A percentile compares a stretch with the other conserved stretches of the same genome.
These are phyloP conservation scores for Xylophagus ater DNA, from an alignment of 2,888 invertebrate genomes.

Conservation along the genomic window DNA sequence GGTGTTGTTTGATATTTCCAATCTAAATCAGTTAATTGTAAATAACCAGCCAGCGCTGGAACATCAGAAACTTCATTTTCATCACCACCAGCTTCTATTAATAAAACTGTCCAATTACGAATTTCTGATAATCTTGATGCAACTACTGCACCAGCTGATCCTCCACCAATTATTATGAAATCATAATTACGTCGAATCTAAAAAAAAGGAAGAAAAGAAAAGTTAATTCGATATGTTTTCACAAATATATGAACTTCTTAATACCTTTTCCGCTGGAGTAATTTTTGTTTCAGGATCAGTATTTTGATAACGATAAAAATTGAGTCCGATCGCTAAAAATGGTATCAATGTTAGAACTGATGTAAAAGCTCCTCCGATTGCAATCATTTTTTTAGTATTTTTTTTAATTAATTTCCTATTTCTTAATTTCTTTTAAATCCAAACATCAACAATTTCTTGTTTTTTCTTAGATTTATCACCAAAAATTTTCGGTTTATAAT, in stretches of 20 bases:
- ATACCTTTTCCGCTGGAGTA: slow-evolving; percentile 56
- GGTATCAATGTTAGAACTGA: slow-evolving; percentile 67
- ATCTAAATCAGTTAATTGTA: slow-evolving; percentile 75
- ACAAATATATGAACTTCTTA: not conserved
- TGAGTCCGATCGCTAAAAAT: slow-evolving; percentile 67
- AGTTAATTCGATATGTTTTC: not conserved
- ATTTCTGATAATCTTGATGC: slow-evolving; percentile 74
- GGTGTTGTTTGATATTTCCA: slow-evolving; percentile 88
- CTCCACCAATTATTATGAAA: slow-evolving; percentile 77
- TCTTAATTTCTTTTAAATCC: slow-evolving; percentile 44
- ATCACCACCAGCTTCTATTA: slow-evolving; percentile 78
- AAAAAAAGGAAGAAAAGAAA: slow-evolving; percentile 13
- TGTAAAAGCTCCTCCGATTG: slow-evolving; percentile 50
- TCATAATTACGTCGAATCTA: slow-evolving; percentile 71
- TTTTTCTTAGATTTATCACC: slow-evolving; percentile 32
- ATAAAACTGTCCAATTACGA: slow-evolving; percentile 68
- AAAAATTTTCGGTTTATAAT: slow-evolving; percentile 60
- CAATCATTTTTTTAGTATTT: slow-evolving; percentile 32
- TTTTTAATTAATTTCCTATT: not conserved
- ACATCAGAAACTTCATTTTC: slow-evolving; percentile 83
- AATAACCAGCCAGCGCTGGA: slow-evolving; percentile 72
- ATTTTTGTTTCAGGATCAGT: slow-evolving; percentile 74
- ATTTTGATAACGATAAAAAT: slow-evolving; percentile 68
- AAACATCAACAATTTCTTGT: slow-evolving; percentile 47
- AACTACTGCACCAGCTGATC: slow-evolving; percentile 81